These are phyloP conservation scores for Fissipunctia ypsillon DNA, from an alignment of 2,888 invertebrate species.

Conservation along the genomic window DNA sequence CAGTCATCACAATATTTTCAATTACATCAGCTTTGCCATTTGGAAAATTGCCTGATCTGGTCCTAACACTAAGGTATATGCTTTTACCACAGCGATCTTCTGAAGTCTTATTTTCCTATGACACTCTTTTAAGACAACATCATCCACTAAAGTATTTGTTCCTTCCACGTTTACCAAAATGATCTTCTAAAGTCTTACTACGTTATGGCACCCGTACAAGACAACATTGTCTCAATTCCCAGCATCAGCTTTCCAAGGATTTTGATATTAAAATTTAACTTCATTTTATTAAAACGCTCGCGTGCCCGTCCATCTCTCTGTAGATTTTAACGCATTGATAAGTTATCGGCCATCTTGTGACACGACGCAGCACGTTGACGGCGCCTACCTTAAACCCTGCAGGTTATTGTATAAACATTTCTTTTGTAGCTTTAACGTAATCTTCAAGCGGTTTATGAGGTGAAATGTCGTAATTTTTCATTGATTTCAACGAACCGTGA, in stretches of 20 bases:
- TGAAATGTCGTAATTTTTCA: conserved; percentile 24
- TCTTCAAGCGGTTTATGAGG: conserved; percentile 46
- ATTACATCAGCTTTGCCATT: background rate
- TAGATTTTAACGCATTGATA: conserved; percentile 73
- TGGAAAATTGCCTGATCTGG: background rate
- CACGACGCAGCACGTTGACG: conserved; percentile 70
- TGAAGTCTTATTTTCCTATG: background rate
- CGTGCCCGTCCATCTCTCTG: conserved; percentile 67
- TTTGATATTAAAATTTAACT: conserved; percentile 62
- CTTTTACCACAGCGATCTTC: background rate
- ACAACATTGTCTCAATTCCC: conserved; percentile 33
- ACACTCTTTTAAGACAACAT: background rate
- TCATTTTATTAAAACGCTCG: conserved; percentile 61
- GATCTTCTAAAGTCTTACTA: background rate
- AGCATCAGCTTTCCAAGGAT: conserved; percentile 32
- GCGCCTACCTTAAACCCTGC: conserved; percentile 70
- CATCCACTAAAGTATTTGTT: background rate
- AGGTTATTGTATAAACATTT: conserved; percentile 59
- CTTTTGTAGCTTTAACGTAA: conserved; percentile 52
- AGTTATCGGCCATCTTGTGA: conserved; percentile 72
- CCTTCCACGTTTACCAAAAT: background rate
- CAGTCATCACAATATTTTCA: background rate
- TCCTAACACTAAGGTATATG: background rate
- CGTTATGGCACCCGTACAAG: background rate
- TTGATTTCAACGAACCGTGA: conserved; percentile 23